These are phyloP conservation scores for Rhinatrema bivittatum DNA, from an alignment of 2,797 vertebrate species.

Conservation along the genomic window DNA sequence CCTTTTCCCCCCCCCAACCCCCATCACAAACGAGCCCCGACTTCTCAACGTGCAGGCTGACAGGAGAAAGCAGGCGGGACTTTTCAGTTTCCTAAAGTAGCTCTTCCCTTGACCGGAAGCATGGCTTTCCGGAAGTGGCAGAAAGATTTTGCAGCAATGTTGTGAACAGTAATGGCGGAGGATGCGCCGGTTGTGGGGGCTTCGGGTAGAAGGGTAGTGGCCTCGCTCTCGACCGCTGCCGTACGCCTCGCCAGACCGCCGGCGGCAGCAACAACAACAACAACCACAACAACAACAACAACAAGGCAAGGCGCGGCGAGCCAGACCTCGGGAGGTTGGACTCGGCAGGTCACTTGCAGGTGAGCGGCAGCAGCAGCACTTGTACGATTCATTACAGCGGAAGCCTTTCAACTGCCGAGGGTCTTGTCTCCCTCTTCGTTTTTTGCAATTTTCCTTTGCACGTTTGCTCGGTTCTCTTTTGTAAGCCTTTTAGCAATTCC, in stretches of 20 bases:
- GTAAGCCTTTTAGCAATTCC: too few relatives aligned
- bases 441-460: too few relatives aligned
- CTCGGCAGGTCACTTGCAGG: slow-evolving; percentile 93
- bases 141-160: slow-evolving; percentile 64
- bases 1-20: too few relatives aligned
- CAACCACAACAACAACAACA: slow-evolving; percentile 22
- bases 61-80: too few relatives aligned
- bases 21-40: too few relatives aligned
- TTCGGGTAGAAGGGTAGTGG: slow-evolving; percentile 56
- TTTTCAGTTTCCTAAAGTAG: neutral
- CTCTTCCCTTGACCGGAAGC: slow-evolving; percentile 44
- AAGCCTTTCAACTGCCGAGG: too few relatives aligned
- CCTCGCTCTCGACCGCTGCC: too few relatives aligned
- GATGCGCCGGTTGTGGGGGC: slow-evolving; percentile 87
- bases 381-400: too few relatives aligned
- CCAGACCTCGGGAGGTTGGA: slow-evolving; percentile 72
- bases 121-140: slow-evolving; percentile 78
- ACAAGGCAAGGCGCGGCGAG: slow-evolving; percentile 34
- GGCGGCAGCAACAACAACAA: slow-evolving; percentile 45
- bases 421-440: too few relatives aligned
- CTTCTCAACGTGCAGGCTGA: too few relatives aligned
- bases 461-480: too few relatives aligned
- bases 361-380: slow-evolving; percentile 38
- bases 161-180: slow-evolving; percentile 98
- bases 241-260: too few relatives aligned